Base-by-base conservation (phyloP, 2,113 vertebrate genomes). In the Psilopsiagon aymara region DNA sequence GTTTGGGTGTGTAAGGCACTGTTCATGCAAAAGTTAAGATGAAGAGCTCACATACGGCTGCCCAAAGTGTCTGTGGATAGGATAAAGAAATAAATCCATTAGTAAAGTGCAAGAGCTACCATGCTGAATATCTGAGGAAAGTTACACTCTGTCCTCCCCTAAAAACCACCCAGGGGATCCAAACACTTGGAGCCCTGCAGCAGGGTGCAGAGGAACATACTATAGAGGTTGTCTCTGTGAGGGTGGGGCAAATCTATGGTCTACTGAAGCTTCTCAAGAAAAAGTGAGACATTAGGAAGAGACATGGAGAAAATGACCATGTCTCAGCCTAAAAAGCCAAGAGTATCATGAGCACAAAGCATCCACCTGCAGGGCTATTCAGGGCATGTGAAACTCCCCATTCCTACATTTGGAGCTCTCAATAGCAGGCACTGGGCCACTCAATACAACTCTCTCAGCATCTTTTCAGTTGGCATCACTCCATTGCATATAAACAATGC, bases 51-150 rank as follows among this genome's bases (percentile, higher is more conserved):
- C 59, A 44, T 67, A n/a, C 20, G 27, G 35, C 74, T 87, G 86
- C 83, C 68, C 12, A 1, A 51, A 95, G 94, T 81, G 90, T 88
- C 92, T 90, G 82, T 69, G 94, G 88, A 82, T 46, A 63, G 70
- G 25, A 66, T 66, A 81, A 77, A 94, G 92, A 93, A 73, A 60
- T 41, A 71, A 94, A 95, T 86, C 82, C 90, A 90, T 95, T 91
- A 93, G 92, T 11, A n/a, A 93, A 96, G 77, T 83, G 80, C 86
- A 84, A 49, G 53, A 92, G 90, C 73, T 94, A 49, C 77, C 82
- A 78, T 23, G 31, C 20, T 88, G 76, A 84, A 88, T 86, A 76
- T 70, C 46, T 69, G 76, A 82, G 59, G 9, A 31, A 79, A 68
- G 43, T 68, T 41, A 13, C 28, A 49, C 55, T 78, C 74, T 63